A percentile compares a stretch with the other conserved stretches of the same genome.
Conservation (phyloP, 2,888 invertebrate genomes). For the Euproctis similis region DNA sequence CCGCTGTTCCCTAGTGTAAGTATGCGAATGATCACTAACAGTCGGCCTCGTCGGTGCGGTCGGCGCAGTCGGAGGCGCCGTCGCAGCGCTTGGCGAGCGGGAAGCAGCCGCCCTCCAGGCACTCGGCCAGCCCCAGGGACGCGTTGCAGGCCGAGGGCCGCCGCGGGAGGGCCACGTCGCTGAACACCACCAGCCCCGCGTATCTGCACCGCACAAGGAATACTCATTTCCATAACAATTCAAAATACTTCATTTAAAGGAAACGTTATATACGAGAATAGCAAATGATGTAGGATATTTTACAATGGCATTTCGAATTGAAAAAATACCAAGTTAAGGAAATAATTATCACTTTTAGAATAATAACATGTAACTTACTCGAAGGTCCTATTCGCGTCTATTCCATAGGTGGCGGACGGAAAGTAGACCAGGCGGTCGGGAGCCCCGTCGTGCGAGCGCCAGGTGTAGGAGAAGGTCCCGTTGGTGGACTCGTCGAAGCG, state of each 20-base stretch:
- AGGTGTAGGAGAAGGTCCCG: constrained; percentile 87
- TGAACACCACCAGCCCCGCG: constrained; percentile 91
- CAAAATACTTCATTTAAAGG: no score
- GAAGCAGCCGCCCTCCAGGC: constrained; percentile 89
- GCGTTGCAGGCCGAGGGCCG: constrained; percentile 82
- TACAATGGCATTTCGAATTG: no score
- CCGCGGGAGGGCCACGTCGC: constrained; percentile 87
- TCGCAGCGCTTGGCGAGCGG: constrained; percentile 85
- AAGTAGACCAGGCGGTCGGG: constrained; percentile 90
- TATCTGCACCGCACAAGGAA: constrained; percentile 43
- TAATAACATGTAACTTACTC: constrained; percentile 72
- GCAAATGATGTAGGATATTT: no score
- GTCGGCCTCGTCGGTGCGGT: constrained; percentile 89
- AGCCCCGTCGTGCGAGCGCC: constrained; percentile 89
- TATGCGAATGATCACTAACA: no score
- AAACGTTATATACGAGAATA: no score
- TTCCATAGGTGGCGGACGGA: constrained; percentile 92
- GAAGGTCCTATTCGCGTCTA: constrained; percentile 96
- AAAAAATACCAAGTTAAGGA: no score
- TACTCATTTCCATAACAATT: not conserved
- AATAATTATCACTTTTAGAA: no score
- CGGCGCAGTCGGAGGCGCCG: constrained; percentile 84
- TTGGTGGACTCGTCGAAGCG: constrained; percentile 90
- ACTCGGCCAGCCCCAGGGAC: constrained; percentile 84
- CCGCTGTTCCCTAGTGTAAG: no score